Conservation (phyloP, 1,140 invertebrate genomes). For the Rhizoglyphus robini region DNA sequence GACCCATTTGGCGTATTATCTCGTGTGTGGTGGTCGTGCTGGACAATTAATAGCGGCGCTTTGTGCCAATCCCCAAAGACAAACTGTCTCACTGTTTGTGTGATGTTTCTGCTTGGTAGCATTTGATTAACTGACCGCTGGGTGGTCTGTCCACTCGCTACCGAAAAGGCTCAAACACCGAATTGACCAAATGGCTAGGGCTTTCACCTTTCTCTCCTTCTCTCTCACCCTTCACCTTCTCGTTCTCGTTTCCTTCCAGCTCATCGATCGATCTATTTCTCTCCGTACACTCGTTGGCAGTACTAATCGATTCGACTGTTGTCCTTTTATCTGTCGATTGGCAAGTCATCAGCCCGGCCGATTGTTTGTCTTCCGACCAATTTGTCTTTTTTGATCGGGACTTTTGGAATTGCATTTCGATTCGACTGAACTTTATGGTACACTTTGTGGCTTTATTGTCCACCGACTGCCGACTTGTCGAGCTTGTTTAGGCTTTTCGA, state of each 20-base stretch:
- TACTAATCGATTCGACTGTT: background rate
- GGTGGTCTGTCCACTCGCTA: no score
- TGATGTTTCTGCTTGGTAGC: conserved; percentile 8
- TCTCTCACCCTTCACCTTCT: no score
- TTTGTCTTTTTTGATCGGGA: background rate
- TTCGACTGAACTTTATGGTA: background rate
- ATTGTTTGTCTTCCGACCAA: background rate
- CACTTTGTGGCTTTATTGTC: background rate
- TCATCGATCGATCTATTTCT: background rate
- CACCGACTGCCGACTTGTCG: background rate
- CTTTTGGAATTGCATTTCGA: background rate
- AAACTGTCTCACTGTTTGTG: background rate
- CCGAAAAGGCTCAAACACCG: no score
- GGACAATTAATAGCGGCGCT: no score
- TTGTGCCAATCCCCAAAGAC: no score
- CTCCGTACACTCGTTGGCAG: background rate
- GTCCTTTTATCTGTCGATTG: no score
- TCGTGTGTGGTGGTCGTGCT: no score
- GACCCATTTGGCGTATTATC: no score
- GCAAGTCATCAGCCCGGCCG: background rate
- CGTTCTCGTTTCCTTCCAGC: no score
- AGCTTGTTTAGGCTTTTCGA: no score
- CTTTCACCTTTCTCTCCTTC: no score
- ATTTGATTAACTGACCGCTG: conserved; percentile 9
- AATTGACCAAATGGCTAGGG: no score